Evolutionary conservation across 2,113 vertebrate species (phyloP), one percentile per base, ranked within the genome.

Genomic region (Panurus biarmicus): DNA sequence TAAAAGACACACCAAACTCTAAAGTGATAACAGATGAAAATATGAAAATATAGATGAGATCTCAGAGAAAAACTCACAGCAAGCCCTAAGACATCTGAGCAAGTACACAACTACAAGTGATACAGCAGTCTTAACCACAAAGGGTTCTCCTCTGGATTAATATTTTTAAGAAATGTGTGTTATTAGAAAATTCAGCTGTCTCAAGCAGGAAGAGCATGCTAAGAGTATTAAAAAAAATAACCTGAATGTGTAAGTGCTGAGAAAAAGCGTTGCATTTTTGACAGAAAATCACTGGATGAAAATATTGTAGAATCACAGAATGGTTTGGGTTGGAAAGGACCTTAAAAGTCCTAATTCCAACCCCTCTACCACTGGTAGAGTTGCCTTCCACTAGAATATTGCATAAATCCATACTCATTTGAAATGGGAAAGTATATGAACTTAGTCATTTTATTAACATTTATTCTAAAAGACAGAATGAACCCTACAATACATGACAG

Each of bases 401-500:
- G 4, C 7, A 36, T 45, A 3, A 65, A 65, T 29, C 33, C 17
- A 24, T 42, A 13, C 8, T 40, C 8, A 13, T 72, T 76, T 75
- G 26, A 81, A 91, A 28, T 40, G 6, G 7, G 14, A 54, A 82
- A 75, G 10, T 48, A 40, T 42, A n/a, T 69, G 24, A 85, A 67
- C 7, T 51, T 54, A 23, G 45, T 28, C 3, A 13, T 60, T 85
- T 89, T 72, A 33, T 60, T 85, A 75, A 51, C 17, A 36, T 25
- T 64, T 80, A 53, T 79, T 87, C 48, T 91, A 64, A 69, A 81
- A 64, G 86, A 70, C 31, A 80, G 75, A 62, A 69, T 38, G n/a
- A 78, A 36, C 42, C 10, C 26, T 53, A n/a, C 6, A n/a, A 26
- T 29, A 53, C 9, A 35, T 51, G 14, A 5, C 23, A 67, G 47